These are phyloP conservation scores for Drosophila infuscata DNA, from an alignment of 2,888 invertebrate species.

Conservation along the genomic window DNA sequence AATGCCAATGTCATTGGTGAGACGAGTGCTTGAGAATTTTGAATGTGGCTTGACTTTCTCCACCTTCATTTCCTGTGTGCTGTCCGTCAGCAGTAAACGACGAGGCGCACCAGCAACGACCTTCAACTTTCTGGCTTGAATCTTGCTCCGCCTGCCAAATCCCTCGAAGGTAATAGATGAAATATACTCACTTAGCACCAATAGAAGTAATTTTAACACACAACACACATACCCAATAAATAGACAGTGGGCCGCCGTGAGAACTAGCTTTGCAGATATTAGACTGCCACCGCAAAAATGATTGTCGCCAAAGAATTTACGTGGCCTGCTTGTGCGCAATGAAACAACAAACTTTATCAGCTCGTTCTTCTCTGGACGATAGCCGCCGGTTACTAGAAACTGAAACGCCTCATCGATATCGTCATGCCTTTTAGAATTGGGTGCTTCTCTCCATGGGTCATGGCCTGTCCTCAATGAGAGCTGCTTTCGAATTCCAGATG, in stretches of 20 bases:
- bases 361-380: conserved; percentile 44
- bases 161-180: neutral
- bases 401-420: conserved; percentile 35
- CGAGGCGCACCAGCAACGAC: conserved; percentile 58
- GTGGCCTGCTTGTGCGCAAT: conserved; percentile 14
- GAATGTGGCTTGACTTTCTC: conserved; percentile 31
- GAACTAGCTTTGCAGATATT: conserved; percentile 35
- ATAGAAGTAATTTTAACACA: neutral
- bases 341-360: conserved; percentile 58
- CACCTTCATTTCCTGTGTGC: conserved; percentile 35
- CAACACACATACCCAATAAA: conserved; percentile 28
- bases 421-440: neutral
- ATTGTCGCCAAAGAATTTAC: conserved; percentile 59
- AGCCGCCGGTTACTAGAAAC: conserved; percentile 68
- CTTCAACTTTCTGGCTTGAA: neutral
- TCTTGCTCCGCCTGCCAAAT: neutral
- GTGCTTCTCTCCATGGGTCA: neutral
- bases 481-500: neutral
- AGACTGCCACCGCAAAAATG: conserved; percentile 71
- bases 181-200: neutral
- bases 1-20: conserved; percentile 50
- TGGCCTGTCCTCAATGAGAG: too few relatives aligned
- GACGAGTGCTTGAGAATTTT: conserved; percentile 15
- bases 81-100: conserved; percentile 18
- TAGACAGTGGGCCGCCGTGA: conserved; percentile 73